Conservation (phyloP, 2,797 vertebrate genomes). For the Anguilla anguilla region DNA sequence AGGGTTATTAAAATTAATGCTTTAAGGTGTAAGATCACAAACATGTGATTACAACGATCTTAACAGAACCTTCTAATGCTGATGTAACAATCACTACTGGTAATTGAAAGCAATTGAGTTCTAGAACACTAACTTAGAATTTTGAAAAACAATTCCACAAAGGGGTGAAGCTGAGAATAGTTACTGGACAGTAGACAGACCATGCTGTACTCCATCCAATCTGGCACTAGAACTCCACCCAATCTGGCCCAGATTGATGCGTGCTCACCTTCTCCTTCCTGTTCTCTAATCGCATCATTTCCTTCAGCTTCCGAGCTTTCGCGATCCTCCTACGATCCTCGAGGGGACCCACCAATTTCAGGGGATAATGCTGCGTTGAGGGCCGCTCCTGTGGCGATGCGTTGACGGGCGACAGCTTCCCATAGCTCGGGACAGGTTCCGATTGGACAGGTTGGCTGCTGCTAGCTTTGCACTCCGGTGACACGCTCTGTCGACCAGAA, state of each 20-base stretch:
- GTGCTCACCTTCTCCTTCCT: constrained; percentile 64
- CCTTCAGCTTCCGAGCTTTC: constrained; percentile 77
- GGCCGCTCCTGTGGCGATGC: constrained; percentile 22
- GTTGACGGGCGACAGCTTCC: not conserved
- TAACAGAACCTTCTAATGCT: too few species aligned
- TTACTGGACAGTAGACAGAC: not conserved
- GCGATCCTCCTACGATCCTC: constrained; percentile 75
- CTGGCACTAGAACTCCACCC: not conserved
- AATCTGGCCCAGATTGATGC: too few species aligned
- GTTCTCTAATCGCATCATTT: constrained; percentile 78
- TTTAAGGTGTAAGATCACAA: not conserved
- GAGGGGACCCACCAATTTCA: constrained; percentile 36
- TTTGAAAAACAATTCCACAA: not conserved
- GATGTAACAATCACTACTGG: too few species aligned
- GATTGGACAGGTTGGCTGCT: constrained; percentile 37
- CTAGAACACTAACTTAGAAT: not conserved
- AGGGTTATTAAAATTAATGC: not conserved
- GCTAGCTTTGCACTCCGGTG: constrained; percentile 33
- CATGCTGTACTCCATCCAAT: not conserved
- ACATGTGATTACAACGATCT: too few species aligned
- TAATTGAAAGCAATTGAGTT: not conserved
- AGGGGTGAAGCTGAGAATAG: not conserved
- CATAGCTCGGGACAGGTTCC: constrained; percentile 61
- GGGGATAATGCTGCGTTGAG: not conserved
- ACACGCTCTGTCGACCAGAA: constrained; percentile 47